phyloP scores from a whole-genome alignment of 2,888 invertebrate species.

The Troglohyphantes excavatus region DNA sequence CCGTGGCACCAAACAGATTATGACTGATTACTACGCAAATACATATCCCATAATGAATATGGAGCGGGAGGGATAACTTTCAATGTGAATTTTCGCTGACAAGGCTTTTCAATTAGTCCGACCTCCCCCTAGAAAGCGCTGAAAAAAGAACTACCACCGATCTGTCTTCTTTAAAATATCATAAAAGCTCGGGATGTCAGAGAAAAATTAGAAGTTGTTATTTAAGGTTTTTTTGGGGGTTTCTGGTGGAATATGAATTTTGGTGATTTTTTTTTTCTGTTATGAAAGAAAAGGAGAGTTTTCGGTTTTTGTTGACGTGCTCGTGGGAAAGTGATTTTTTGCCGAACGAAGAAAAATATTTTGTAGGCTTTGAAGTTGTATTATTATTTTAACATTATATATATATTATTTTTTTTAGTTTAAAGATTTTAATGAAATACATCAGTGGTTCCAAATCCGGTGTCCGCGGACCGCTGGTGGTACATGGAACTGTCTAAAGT shows the following conservation, averaged over 20 bases:
- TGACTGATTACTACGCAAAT: conserved; percentile 57
- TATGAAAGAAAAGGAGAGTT: neutral
- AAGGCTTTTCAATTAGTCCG: conserved; percentile 62
- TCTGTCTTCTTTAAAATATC: conserved; percentile 54
- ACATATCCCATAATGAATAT: neutral
- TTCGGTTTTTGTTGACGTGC: neutral
- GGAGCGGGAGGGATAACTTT: neutral
- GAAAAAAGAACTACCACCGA: neutral
- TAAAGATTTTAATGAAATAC: no score
- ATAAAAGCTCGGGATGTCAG: conserved; percentile 21
- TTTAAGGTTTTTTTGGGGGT: no score
- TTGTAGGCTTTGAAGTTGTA: no score
- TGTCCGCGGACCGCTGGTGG: no score
- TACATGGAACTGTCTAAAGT: no score
- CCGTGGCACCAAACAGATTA: conserved; percentile 14
- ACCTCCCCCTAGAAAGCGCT: conserved; percentile 32
- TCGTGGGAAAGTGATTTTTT: neutral
- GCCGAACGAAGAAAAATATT: no score
- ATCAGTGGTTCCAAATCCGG: no score
- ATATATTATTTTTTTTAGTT: no score
- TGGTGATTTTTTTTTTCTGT: neutral
- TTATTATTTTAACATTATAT: no score
- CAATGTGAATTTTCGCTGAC: conserved; percentile 22
- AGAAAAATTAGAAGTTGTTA: neutral
- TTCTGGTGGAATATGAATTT: neutral